Percentiles rank a stretch among this genome's conserved stretches.
Evolutionary conservation across 2,797 vertebrate genomes (phyloP).

Genomic region (Epinephelus awoara): DNA sequence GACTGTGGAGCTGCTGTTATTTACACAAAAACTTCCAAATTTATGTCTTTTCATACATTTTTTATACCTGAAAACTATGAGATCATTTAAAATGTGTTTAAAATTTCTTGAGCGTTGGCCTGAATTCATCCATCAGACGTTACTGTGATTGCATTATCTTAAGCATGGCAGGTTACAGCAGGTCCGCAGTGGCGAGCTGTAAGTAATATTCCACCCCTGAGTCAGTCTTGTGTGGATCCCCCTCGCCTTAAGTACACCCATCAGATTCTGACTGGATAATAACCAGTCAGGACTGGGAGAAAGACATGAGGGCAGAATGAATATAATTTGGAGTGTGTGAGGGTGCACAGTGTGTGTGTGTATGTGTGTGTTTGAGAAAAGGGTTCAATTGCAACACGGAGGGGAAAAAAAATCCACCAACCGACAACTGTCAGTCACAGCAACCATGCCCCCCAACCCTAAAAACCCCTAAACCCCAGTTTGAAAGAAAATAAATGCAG

Average conservation of each 20-base stretch:
- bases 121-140: too few relatives aligned
- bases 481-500: conserved; percentile 44
- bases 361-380: conserved; percentile 20
- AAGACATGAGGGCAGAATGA: conserved; percentile 70
- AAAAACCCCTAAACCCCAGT: conserved; percentile 34
- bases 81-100: background rate
- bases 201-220: conserved; percentile 40
- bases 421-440: conserved; percentile 67
- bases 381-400: conserved; percentile 23
- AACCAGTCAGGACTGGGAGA: conserved; percentile 64
- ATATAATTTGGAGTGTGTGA: conserved; percentile 49
- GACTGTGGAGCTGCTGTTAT: conserved; percentile 3
- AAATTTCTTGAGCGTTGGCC: background rate
- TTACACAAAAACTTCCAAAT: background rate
- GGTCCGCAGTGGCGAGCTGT: conserved; percentile 10
- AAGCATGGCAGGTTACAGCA: background rate
- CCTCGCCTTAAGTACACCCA: conserved; percentile 55
- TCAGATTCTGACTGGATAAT: conserved; percentile 71
- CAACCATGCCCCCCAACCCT: background rate
- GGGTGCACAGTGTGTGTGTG: conserved; percentile 8
- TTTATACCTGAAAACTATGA: background rate
- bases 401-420: conserved; percentile 45
- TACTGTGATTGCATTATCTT: background rate
- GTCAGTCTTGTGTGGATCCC: conserved; percentile 44
- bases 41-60: background rate